Evolutionary conservation across 2,797 vertebrate genomes (phyloP), one percentile per base, ranked within the genome.

Genomic region (Rhinichthys osculus): DNA sequence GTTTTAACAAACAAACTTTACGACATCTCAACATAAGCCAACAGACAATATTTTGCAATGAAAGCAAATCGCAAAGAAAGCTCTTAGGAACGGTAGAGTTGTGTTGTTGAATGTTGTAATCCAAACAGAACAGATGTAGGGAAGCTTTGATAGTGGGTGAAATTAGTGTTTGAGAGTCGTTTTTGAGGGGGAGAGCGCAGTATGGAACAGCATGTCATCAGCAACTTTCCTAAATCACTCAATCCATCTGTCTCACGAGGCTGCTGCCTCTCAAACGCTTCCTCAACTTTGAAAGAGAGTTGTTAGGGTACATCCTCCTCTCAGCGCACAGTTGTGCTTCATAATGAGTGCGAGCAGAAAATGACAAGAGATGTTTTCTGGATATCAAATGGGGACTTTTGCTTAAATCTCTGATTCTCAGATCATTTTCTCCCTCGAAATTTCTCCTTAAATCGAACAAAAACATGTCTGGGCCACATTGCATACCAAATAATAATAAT

Each of bases 141-240:
- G 82, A 67, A 40, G 84, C 87, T 87, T 86, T 89, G 70, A 89
- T 85, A 62, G 70, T 85, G 82, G 81, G 70, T 79, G 71, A 85
- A 89, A 87, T 87, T n/a, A 79, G 77, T 79, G 42, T 81, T 82
- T 81, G 69, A 71, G 72, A 78, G 40, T 81, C 40, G 64, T 86
- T 82, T 69, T 1, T 92, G 93, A 93, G 92, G 90, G 87, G 91
- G 93, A 93, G 93, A 87, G 82, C 86, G 90, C 89, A 89, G 85
- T 86, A 83, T 89, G 89, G 87, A 87, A 90, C 90, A 92, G 88
- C 76, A 86, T 78, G 86, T 91, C 91, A 91, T 94, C 92, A 93
- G 92, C 93, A 89, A 89, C 30, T 93, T 94, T 93, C 91, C 89
- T 81, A 78, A 91, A 80, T 67, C 87, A 82, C 91, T 92, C 93